These are phyloP conservation scores for Drosophila nebulosa DNA, from an alignment of 1,140 invertebrate genomes.

Conservation along the genomic window DNA sequence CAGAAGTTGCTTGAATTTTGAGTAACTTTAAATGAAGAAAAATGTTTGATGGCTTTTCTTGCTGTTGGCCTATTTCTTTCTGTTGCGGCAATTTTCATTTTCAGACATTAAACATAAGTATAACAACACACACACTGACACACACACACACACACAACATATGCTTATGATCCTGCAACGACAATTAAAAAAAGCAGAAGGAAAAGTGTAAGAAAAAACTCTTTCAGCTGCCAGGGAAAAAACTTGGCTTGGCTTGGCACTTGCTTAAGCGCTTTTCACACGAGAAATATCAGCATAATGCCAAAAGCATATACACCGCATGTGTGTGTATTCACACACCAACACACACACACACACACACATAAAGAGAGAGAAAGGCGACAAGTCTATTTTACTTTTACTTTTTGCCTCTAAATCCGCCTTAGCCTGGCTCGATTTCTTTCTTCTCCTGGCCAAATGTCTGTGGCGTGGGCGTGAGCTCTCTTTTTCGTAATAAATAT, in stretches of 20 bases:
- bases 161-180: constrained; percentile 19
- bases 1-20: too few species aligned
- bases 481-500: constrained; percentile 6
- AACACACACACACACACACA: constrained; percentile 22
- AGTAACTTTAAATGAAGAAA: neutral
- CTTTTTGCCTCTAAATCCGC: constrained; percentile 7
- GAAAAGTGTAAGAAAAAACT: constrained; percentile 7
- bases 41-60: neutral
- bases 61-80: neutral
- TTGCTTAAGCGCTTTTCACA: constrained; percentile 56
- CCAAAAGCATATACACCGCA: neutral
- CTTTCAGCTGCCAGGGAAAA: constrained; percentile 20
- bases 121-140: constrained; percentile 18
- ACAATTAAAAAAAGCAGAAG: constrained; percentile 55
- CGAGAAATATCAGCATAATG: constrained; percentile 51
- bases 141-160: constrained; percentile 4
- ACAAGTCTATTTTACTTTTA: constrained; percentile 59
- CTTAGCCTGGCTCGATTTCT: constrained; percentile 30
- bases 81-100: neutral
- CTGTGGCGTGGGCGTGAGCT: constrained; percentile 22
- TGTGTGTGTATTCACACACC: constrained; percentile 5
- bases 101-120: constrained; percentile 6
- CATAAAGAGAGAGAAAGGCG: constrained; percentile 21
- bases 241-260: constrained; percentile 35
- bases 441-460: too few species aligned